Evolutionary conservation across 1,140 invertebrate genomes (phyloP).

Genomic region (Cylas formicarius): DNA sequence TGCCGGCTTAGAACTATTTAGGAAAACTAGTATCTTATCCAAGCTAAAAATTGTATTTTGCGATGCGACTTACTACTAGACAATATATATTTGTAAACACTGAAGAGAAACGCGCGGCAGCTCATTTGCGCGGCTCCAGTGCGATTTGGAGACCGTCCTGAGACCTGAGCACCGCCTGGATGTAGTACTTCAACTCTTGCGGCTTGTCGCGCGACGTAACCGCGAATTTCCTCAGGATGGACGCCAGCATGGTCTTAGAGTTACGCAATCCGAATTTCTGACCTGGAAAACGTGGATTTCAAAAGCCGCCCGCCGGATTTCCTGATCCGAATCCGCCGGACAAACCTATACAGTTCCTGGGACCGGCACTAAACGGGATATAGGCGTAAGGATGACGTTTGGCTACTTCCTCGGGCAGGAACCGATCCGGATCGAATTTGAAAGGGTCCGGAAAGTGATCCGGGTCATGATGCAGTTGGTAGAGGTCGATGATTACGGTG

Average conservation of each 20-base stretch:
- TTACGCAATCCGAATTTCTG: slow-evolving; percentile 73
- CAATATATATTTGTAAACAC: no score
- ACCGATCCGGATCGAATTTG: slow-evolving; percentile 70
- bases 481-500: slow-evolving; percentile 46
- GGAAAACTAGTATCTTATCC: no score
- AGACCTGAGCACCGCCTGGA: slow-evolving; percentile 52
- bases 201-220: slow-evolving; percentile 50
- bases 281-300: slow-evolving; percentile 42
- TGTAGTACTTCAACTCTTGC: slow-evolving; percentile 47
- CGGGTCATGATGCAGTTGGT: slow-evolving; percentile 59
- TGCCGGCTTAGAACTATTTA: no score
- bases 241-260: slow-evolving; percentile 61
- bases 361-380: slow-evolving; percentile 69
- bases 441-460: slow-evolving; percentile 62
- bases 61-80: no score
- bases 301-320: no score
- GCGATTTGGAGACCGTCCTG: slow-evolving; percentile 47
- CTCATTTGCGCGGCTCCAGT: slow-evolving; percentile 36
- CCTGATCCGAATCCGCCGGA: not conserved
- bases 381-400: slow-evolving; percentile 59
- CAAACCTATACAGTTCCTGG: slow-evolving; percentile 64
- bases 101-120: no score
- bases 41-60: no score
- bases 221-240: slow-evolving; percentile 58
- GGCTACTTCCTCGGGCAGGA: slow-evolving; percentile 54